A percentile compares a stretch with the other conserved stretches of the same genome.
Evolutionary conservation across 2,797 vertebrate genomes (phyloP).

Genomic region (Carapus acus): DNA sequence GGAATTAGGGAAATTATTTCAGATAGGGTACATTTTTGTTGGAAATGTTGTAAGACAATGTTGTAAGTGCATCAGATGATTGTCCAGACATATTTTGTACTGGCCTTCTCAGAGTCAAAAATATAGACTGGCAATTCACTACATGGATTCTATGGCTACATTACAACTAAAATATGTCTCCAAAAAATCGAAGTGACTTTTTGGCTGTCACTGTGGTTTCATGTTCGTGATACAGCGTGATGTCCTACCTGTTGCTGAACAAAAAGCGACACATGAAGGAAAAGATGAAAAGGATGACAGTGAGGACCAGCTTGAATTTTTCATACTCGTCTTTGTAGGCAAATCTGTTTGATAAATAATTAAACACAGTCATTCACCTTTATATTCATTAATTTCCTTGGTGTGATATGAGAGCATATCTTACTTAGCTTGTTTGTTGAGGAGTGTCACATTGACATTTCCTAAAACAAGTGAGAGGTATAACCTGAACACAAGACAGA

Average conservation of each 20-base stretch:
- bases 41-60: too few species aligned
- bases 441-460: slow-evolving; percentile 74
- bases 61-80: too few species aligned
- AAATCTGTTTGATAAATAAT: slow-evolving; percentile 71
- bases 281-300: slow-evolving; percentile 87
- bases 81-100: too few species aligned
- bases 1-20: too few species aligned
- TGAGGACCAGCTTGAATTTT: slow-evolving; percentile 95
- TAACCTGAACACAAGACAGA: slow-evolving; percentile 68
- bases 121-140: too few species aligned
- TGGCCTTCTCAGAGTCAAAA: too few species aligned
- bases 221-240: too few species aligned
- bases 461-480: slow-evolving; percentile 82
- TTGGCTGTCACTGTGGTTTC: too few species aligned
- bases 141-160: too few species aligned
- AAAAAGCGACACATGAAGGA: slow-evolving; percentile 90
- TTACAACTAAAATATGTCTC: too few species aligned
- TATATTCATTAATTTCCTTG: neutral
- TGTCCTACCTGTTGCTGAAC: slow-evolving; percentile 84
- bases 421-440: slow-evolving; percentile 76
- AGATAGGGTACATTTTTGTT: too few species aligned
- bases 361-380: fast-evolving
- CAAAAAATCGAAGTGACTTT: too few species aligned
- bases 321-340: slow-evolving; percentile 98
- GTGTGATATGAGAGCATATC: neutral